phyloP scores from a whole-genome alignment of 2,797 vertebrate species.

The Ataeniobius toweri region DNA sequence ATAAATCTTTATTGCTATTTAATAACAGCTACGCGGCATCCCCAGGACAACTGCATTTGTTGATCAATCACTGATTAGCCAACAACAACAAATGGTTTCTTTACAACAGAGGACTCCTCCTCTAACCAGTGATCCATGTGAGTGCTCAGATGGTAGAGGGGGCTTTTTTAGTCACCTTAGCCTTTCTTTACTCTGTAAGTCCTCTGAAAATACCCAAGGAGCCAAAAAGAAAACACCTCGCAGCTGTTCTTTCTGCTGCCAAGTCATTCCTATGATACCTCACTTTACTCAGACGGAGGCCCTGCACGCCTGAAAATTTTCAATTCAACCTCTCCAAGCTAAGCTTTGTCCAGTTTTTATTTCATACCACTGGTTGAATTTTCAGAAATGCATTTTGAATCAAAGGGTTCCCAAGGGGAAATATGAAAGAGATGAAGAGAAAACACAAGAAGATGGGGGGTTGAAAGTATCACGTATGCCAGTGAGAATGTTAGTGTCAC shows the following conservation, averaged over 20 bases:
- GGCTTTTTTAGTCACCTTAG: conserved; percentile 60
- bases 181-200: conserved; percentile 57
- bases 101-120: conserved; percentile 32
- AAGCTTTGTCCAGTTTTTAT: conserved; percentile 30
- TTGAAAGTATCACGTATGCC: conserved; percentile 73
- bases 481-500: conserved; percentile 81
- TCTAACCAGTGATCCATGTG: conserved; percentile 47
- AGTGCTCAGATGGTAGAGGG: conserved; percentile 42
- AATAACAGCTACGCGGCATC: not conserved
- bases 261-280: conserved; percentile 59
- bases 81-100: conserved; percentile 36
- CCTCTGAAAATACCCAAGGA: conserved; percentile 70
- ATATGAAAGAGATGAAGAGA: conserved; percentile 50
- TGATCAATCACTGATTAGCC: conserved; percentile 57
- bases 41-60: conserved; percentile 22
- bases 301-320: conserved; percentile 19
- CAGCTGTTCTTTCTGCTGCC: conserved; percentile 71
- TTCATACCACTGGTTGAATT: conserved; percentile 4
- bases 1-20: not conserved
- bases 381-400: conserved; percentile 41
- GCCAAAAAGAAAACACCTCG: conserved; percentile 78
- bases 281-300: conserved; percentile 32
- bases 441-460: conserved; percentile 50
- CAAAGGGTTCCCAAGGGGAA: conserved; percentile 22
- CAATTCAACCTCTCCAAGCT: conserved; percentile 18